phyloP scores from a whole-genome alignment of 2,888 invertebrate species.

The Sinelater perroti region DNA sequence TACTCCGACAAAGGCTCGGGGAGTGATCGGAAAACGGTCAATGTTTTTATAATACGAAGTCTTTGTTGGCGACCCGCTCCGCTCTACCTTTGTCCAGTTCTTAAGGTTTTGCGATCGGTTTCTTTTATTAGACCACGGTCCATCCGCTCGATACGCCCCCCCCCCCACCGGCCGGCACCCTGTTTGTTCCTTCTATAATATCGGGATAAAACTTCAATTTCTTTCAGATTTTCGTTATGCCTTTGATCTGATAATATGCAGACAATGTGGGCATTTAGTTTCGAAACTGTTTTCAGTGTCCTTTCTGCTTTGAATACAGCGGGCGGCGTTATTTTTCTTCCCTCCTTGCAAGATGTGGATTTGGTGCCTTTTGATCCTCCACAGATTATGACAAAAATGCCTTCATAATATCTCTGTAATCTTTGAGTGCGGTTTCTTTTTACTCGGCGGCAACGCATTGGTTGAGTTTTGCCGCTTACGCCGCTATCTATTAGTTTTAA shows the following conservation, averaged over 20 bases:
- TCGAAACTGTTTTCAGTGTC: constrained; percentile 34
- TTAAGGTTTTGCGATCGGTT: constrained; percentile 48
- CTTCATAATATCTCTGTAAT: too few relatives aligned
- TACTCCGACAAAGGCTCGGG: constrained; percentile 53
- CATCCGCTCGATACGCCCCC: constrained; percentile 38
- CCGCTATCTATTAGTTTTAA: too few relatives aligned
- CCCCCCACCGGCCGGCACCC: too few relatives aligned
- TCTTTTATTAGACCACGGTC: constrained; percentile 51
- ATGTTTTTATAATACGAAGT: constrained; percentile 46
- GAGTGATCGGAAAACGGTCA: constrained; percentile 55
- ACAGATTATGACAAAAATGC: too few relatives aligned
- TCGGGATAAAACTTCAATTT: constrained; percentile 39
- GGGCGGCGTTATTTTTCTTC: too few relatives aligned
- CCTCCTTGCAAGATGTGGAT: too few relatives aligned
- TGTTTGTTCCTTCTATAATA: constrained; percentile 33
- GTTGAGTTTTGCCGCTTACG: too few relatives aligned
- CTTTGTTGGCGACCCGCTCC: constrained; percentile 45
- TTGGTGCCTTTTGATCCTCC: too few relatives aligned
- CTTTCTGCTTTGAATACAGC: constrained; percentile 27
- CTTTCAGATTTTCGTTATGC: constrained; percentile 39
- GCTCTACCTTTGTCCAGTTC: constrained; percentile 44
- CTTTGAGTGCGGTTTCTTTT: too few relatives aligned
- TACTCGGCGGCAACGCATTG: too few relatives aligned
- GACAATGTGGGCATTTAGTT: constrained; percentile 39
- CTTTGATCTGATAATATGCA: constrained; percentile 45